These are phyloP conservation scores for Sitta carolinensis DNA, from an alignment of 2,797 vertebrate species.

Conservation along the genomic window DNA sequence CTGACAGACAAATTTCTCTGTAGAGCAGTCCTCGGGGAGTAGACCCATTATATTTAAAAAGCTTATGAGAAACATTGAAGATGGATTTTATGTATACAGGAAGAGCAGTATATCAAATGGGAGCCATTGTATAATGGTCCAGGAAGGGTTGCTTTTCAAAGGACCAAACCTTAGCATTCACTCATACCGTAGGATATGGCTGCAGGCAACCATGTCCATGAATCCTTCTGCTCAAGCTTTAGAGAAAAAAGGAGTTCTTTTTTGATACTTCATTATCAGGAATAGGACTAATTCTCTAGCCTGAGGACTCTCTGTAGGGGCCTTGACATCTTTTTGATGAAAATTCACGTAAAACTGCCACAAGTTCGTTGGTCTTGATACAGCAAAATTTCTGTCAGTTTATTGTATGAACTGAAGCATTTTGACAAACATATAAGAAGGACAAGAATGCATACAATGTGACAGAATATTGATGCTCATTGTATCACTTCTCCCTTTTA, in stretches of 20 bases:
- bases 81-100: not conserved
- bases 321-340: not conserved
- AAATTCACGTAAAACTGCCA: not conserved
- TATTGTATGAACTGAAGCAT: not conserved
- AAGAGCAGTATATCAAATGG: not conserved
- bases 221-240: not conserved
- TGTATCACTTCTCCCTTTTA: not conserved
- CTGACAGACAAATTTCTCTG: not conserved
- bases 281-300: not conserved
- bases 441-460: not conserved
- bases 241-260: not conserved
- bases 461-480: not conserved
- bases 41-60: not conserved
- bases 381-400: not conserved
- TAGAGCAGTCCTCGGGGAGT: not conserved
- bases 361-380: not conserved
- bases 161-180: not conserved
- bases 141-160: not conserved
- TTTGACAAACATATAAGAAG: not conserved
- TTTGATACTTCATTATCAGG: not conserved
- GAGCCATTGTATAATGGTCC: not conserved
- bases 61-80: not conserved
- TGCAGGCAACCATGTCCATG: not conserved
- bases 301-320: not conserved
- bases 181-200: no score